phyloP scores from a whole-genome alignment of 2,888 invertebrate genomes.

The Drosophila lacicola region DNA sequence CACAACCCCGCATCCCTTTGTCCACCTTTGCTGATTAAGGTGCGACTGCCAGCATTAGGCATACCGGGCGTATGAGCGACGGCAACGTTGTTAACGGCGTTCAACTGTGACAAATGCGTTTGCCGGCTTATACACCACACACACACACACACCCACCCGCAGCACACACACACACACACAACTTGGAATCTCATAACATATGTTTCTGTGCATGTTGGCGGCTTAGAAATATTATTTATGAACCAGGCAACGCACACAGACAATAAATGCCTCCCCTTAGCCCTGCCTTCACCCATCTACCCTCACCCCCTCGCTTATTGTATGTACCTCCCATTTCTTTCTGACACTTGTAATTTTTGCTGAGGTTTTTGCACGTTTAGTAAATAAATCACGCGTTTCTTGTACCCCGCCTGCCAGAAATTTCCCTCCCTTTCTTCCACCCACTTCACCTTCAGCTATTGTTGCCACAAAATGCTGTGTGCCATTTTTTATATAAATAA shows the following conservation, averaged over 20 bases:
- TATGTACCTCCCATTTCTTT: constrained; percentile 8
- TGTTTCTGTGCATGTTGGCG: constrained; percentile 67
- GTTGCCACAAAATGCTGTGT: constrained; percentile 51
- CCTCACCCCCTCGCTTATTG: background rate
- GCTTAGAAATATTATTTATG: constrained; percentile 79
- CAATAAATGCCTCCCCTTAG: constrained; percentile 47
- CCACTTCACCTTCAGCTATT: constrained; percentile 13
- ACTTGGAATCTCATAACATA: constrained; percentile 52
- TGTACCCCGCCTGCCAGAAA: constrained; percentile 19
- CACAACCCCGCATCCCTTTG: constrained; percentile 8
- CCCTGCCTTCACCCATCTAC: background rate
- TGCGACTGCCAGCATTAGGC: constrained; percentile 39
- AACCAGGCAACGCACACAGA: constrained; percentile 67
- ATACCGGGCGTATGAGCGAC: constrained; percentile 48
- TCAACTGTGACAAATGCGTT: constrained; percentile 78
- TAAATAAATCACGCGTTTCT: constrained; percentile 78
- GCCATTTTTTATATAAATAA: constrained; percentile 77
- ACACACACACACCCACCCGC: constrained; percentile 15
- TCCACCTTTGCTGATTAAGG: constrained; percentile 67
- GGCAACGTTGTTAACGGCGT: constrained; percentile 71
- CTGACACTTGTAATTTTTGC: constrained; percentile 72
- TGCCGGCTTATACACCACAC: constrained; percentile 61
- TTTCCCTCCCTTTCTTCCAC: background rate
- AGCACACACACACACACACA: constrained; percentile 9
- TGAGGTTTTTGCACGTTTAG: constrained; percentile 79